These are phyloP conservation scores for Miichthys miiuy DNA, from an alignment of 2,797 vertebrate species.

Conservation along the genomic window DNA sequence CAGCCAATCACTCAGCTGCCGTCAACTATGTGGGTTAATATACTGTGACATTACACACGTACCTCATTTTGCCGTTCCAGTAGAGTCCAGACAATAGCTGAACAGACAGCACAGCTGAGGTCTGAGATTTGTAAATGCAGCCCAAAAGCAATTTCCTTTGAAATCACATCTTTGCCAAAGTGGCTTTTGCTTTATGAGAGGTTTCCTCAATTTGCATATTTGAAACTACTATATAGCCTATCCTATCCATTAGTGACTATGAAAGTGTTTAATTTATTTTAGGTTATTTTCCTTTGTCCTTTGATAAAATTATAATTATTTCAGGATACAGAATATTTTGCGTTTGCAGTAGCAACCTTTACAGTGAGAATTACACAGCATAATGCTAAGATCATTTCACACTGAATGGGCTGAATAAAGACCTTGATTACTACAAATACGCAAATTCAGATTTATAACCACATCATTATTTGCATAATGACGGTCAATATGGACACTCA, in stretches of 20 bases:
- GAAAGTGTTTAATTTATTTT: not conserved
- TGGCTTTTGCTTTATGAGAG: not conserved
- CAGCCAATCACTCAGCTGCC: constrained; percentile 44
- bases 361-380: not conserved
- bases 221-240: not conserved
- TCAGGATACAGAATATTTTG: not conserved
- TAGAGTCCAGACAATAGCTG: not conserved
- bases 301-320: not conserved
- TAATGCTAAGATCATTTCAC: not conserved
- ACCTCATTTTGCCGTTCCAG: constrained; percentile 32
- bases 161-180: constrained; percentile 21
- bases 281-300: not conserved
- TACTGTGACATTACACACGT: constrained; percentile 49
- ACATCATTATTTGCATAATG: constrained; percentile 4
- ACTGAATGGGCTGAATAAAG: not conserved
- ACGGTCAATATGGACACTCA: not conserved
- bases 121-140: constrained; percentile 20
- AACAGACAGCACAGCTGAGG: constrained; percentile 42
- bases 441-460: constrained; percentile 25
- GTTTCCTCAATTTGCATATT: constrained; percentile 16
- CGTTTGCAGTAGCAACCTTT: not conserved
- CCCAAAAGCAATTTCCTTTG: constrained; percentile 27
- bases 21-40: constrained; percentile 45
- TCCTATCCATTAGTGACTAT: not conserved
- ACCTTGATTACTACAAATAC: not conserved